Evolutionary conservation across 2,113 vertebrate species (phyloP).

Genomic region (Cisticola juncidis): DNA sequence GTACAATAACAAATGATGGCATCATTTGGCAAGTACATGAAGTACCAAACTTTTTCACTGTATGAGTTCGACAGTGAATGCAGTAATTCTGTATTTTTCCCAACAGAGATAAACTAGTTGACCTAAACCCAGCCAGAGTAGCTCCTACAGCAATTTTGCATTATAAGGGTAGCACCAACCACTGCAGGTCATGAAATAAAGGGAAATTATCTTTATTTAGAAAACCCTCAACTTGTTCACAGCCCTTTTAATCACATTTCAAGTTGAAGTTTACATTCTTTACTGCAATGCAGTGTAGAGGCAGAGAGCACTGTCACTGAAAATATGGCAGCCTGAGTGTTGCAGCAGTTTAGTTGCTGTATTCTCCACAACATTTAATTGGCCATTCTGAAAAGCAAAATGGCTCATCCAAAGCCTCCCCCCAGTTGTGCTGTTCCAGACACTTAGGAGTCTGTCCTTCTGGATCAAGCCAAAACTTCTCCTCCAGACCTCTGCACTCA

Average conservation of each 20-base stretch:
- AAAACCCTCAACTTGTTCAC: not conserved
- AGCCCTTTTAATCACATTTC: not conserved
- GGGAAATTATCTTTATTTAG: not conserved
- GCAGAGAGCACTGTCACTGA: not conserved
- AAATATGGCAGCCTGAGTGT: not conserved
- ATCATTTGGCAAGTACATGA: not conserved
- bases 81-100: not conserved
- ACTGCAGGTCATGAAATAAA: not conserved
- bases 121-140: not conserved
- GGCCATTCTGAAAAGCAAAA: not conserved
- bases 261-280: not conserved
- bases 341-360: not conserved
- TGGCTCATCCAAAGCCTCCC: not conserved
- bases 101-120: not conserved
- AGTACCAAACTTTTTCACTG: not conserved
- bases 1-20: not conserved
- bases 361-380: not conserved
- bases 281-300: not conserved
- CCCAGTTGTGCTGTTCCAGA: not conserved
- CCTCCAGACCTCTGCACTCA: not conserved
- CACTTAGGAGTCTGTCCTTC: not conserved
- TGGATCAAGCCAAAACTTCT: not conserved
- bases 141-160: not conserved
- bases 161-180: not conserved
- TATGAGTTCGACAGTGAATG: not conserved